These are phyloP conservation scores for Orthosia incerta DNA, from an alignment of 2,888 invertebrate genomes.

Conservation along the genomic window DNA sequence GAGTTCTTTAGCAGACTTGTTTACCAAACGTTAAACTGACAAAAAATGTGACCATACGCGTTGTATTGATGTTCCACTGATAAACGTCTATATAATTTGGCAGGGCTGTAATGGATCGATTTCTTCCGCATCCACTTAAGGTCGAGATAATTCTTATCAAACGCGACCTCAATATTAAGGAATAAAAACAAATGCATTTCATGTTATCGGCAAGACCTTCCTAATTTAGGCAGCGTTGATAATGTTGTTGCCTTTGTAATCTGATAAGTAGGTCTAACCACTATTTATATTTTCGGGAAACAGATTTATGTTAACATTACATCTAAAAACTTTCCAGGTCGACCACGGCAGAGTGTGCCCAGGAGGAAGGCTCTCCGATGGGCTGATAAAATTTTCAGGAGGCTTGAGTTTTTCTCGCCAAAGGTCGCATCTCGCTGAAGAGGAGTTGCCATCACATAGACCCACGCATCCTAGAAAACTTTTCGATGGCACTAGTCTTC, in stretches of 20 bases:
- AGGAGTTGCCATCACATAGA: too few species aligned
- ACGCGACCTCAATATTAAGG: conserved; percentile 76
- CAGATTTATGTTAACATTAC: conserved; percentile 7
- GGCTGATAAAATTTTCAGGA: too few species aligned
- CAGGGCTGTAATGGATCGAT: conserved; percentile 76
- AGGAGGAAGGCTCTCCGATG: too few species aligned
- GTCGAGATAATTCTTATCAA: conserved; percentile 83
- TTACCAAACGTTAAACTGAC: conserved; percentile 80
- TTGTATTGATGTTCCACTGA: conserved; percentile 51
- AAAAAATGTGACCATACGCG: conserved; percentile 74
- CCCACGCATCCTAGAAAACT: too few species aligned
- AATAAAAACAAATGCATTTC: conserved; percentile 80
- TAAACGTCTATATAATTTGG: conserved; percentile 76
- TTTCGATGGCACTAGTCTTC: too few species aligned
- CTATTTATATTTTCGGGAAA: conserved; percentile 25
- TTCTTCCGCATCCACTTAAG: conserved; percentile 86
- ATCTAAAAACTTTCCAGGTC: too few species aligned
- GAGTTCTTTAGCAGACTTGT: conserved; percentile 84
- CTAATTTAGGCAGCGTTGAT: conserved; percentile 67
- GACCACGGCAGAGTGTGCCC: too few species aligned
- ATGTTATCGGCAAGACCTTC: conserved; percentile 80
- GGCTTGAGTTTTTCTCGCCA: too few species aligned
- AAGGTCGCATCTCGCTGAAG: too few species aligned
- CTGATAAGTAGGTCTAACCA: conserved; percentile 13
- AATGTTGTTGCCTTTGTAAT: conserved; percentile 41